Evolutionary conservation across 2,888 invertebrate genomes (phyloP), one percentile per base, ranked within the genome.

Genomic region (Lissonota sp.): DNA sequence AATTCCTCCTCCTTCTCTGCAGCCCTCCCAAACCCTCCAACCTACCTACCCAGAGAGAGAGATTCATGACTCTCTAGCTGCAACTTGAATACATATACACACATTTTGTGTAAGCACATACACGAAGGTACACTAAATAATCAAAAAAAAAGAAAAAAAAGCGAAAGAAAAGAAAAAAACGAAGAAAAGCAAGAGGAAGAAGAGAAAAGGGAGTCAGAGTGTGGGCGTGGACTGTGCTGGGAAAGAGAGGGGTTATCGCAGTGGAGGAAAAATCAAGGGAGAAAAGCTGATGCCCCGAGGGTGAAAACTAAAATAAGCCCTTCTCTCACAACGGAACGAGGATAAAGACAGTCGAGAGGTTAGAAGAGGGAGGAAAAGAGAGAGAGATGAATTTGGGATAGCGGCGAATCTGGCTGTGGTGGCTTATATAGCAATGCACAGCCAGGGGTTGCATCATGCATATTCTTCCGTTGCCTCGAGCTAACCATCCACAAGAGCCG

Each of bases 251-350:
- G 37, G 26, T 26, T 26, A 26, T 26, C 26, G 26, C 26, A 3
- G 26, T 3, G 26, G 26, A 44, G 5, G 37, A 73, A 79, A 83
- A 70, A 80, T 83, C 83, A 83, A 81, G 76, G 69, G 80, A 66
- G 42, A 44, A 70, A 44, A 63, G 62, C 57, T 26, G 67, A 51
- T 76, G 72, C 76, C 80, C 80, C 69, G 76, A 72, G 80, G 80
- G 80, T 51, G 67, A 76, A 80, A 80, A 80, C 80, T 76, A 80
- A 76, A 80, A 80, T 80, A 80, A 80, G 80, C 76, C 71, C 76
- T 69, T 73, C 67, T 63, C 69, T 12, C 53, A 44, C 26, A 26
- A 26, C 26, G 40, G 62, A 55, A 37, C 60, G 79, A 63, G 79
- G 70, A 60, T 51, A 37, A 71, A 75, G 66, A 58, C 63, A 64